Evolutionary conservation across 2,888 invertebrate genomes (phyloP), one percentile per base, ranked within the genome.

Genomic region (Polyploca ridens): DNA sequence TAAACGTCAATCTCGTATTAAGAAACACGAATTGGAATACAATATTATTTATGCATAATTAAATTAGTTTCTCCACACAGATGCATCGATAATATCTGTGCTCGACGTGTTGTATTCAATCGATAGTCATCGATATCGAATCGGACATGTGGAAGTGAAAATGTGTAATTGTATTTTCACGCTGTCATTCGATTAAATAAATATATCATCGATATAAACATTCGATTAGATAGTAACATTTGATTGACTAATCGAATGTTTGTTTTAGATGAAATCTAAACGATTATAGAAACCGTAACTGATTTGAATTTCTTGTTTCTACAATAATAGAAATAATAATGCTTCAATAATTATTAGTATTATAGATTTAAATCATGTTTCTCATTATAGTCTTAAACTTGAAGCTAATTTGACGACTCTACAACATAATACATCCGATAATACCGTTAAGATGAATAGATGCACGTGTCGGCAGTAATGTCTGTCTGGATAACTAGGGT

Each of bases 31-130:
- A 35, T n/a, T 16, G 33, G 16, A 33, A 16, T 54, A 62, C 62
- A 62, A 54, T 62, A 62, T 61, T 61, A 54, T 54, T 61, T 61
- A 61, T 33, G 61, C 61, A 61, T 61, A 61, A 61, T 61, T 61
- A 44, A 19, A 61, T 61, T 61, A 61, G 41, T 41, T 41, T 61
- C 41, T 61, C 61, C 16, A 14, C 41, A 41, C 61, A 33, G 44
- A 61, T 10, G 8, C 3, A 27, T 14, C 14, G 61, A 41, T 61
- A 61, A 27, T 5, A 61, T 61, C 41, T 54, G 27, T 41, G 38
- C 41, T 41, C 61, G 27, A 61, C 19, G 19, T 61, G 61, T 41
- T 61, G 41, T 61, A 44, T 27, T 41, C 7, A 41, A 61, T 59
- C 35, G 33, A 60, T n/a, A 38, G 38, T 0, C 35, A 60, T 58